phyloP scores from a whole-genome alignment of 2,797 vertebrate species.

The Anguilla anguilla region DNA sequence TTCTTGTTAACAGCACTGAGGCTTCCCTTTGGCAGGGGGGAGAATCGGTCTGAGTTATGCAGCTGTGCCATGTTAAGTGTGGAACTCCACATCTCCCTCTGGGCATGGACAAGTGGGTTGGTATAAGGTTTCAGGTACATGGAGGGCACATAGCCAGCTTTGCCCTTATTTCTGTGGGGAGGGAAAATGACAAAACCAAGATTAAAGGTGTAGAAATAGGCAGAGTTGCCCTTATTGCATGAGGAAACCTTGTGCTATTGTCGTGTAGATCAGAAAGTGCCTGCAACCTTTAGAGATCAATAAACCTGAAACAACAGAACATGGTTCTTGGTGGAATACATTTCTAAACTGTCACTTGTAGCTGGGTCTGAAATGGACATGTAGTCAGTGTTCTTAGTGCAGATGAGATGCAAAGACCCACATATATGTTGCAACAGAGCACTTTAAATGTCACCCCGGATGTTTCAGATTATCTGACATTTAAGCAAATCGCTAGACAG shows the following conservation, averaged over 20 bases:
- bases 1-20: background rate
- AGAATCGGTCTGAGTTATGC: background rate
- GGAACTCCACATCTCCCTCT: slow-evolving; percentile 60
- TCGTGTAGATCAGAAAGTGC: background rate
- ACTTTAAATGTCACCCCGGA: background rate
- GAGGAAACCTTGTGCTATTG: background rate
- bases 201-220: background rate
- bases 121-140: slow-evolving; percentile 82
- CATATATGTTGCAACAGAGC: background rate
- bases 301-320: background rate
- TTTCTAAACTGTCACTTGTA: background rate
- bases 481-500: background rate
- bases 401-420: background rate
- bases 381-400: background rate
- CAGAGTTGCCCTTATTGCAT: background rate
- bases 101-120: slow-evolving; percentile 74
- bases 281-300: background rate
- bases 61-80: slow-evolving; percentile 60
- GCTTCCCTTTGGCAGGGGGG: background rate
- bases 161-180: slow-evolving; percentile 72
- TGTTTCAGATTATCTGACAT: background rate
- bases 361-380: background rate
- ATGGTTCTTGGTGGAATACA: too few relatives aligned
- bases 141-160: slow-evolving; percentile 79
- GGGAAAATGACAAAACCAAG: background rate